Evolutionary conservation across 92 coral and sea anemone genomes (phyloP).

Genomic region (Phenganax subtilis): DNA sequence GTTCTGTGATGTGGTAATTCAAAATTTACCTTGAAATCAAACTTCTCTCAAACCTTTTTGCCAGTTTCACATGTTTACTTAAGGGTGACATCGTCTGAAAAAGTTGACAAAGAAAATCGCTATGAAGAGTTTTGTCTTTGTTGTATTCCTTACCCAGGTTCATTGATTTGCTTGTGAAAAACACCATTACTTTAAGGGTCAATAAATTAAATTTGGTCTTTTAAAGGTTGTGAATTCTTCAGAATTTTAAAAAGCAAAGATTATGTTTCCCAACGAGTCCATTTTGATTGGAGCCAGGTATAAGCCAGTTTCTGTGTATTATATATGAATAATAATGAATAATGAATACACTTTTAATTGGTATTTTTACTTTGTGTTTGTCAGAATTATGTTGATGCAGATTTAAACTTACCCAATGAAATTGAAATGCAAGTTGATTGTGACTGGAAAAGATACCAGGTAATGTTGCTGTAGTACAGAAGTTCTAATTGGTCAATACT

Average conservation of each 20-base stretch:
- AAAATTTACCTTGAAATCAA: background rate
- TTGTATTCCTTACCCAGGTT: conserved; percentile 86
- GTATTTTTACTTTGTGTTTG: background rate
- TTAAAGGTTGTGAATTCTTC: conserved; percentile 89
- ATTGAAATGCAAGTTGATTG: conserved; percentile 53
- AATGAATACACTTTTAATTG: background rate
- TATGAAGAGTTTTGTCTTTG: conserved; percentile 84
- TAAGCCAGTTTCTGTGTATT: background rate
- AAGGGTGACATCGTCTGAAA: conserved; percentile 96
- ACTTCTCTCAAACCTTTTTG: no score
- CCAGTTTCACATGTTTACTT: background rate
- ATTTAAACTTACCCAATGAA: conserved; percentile 68
- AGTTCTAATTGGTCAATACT: no score
- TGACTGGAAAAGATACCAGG: conserved; percentile 87
- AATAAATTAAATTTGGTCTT: background rate
- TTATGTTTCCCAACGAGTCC: conserved; percentile 71
- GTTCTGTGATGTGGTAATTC: background rate
- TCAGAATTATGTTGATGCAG: conserved; percentile 92
- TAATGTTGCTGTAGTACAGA: background rate
- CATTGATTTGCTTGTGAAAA: background rate
- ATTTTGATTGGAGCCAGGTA: conserved; percentile 95
- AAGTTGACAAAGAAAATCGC: conserved; percentile 88
- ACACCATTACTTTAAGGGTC: no score
- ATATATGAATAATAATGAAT: no score
- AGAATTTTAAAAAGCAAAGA: conserved; percentile 70